These are phyloP conservation scores for Herpetotheres cachinnans DNA, from an alignment of 2,113 vertebrate genomes.

Conservation along the genomic window DNA sequence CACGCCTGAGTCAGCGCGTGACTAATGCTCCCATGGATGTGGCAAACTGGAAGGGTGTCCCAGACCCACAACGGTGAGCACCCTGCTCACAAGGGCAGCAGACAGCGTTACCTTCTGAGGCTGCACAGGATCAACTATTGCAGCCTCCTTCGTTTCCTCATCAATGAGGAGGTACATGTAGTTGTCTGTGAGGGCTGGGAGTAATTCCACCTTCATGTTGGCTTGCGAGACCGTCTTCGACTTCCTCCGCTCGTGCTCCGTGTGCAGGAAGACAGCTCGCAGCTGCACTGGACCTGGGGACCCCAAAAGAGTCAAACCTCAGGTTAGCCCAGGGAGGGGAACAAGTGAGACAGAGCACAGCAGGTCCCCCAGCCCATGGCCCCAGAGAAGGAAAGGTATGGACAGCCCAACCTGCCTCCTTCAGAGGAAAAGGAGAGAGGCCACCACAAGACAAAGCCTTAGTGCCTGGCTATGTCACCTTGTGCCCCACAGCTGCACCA, in stretches of 20 bases:
- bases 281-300: conserved; percentile 73
- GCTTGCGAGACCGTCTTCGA: conserved; percentile 70
- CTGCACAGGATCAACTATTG: conserved; percentile 92
- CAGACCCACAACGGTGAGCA: neutral
- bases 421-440: neutral
- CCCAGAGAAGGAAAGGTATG: neutral
- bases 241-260: conserved; percentile 60
- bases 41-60: neutral
- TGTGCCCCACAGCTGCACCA: neutral
- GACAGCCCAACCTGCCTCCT: neutral
- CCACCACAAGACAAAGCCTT: fast-evolving
- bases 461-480: neutral
- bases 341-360: neutral
- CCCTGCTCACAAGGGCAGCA: neutral
- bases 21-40: neutral
- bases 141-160: conserved; percentile 86
- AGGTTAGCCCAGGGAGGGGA: neutral
- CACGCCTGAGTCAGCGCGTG: fast-evolving
- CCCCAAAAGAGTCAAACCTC: neutral
- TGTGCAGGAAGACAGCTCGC: conserved; percentile 59
- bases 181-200: conserved; percentile 95
- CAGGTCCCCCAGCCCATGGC: neutral
- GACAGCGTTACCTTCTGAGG: conserved; percentile 83
- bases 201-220: conserved; percentile 88
- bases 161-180: conserved; percentile 99